Evolutionary conservation across 2,113 vertebrate genomes (phyloP).

Genomic region (Etheostoma cragini): DNA sequence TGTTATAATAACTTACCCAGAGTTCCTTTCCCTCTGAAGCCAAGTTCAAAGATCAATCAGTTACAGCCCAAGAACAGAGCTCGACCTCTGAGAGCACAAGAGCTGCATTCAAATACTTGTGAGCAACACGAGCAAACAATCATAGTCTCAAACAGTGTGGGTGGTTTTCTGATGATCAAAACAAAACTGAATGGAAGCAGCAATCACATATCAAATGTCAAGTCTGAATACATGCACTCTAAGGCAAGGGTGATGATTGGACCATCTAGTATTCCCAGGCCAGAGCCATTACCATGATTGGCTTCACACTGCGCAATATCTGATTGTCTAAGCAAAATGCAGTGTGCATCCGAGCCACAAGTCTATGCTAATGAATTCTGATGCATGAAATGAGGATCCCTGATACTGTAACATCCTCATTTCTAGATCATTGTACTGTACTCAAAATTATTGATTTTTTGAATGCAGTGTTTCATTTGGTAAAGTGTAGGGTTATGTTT

Average conservation of each 20-base stretch:
- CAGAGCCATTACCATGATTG: slow-evolving; percentile 72
- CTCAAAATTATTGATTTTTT: slow-evolving; percentile 39
- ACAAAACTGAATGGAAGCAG: slow-evolving; percentile 57
- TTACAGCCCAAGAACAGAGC: slow-evolving; percentile 17
- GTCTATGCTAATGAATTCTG: slow-evolving; percentile 70
- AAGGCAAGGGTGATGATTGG: slow-evolving; percentile 60
- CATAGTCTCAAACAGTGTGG: slow-evolving; percentile 35
- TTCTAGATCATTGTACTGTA: slow-evolving; percentile 17
- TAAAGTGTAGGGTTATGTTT: background rate
- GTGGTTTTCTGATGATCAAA: slow-evolving; percentile 62
- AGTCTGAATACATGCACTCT: slow-evolving; percentile 53
- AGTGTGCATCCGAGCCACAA: slow-evolving; percentile 58
- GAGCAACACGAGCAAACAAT: slow-evolving; percentile 38
- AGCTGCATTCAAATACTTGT: slow-evolving; percentile 31
- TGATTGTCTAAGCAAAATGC: slow-evolving; percentile 75
- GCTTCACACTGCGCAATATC: slow-evolving; percentile 60
- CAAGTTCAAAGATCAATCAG: slow-evolving; percentile 36
- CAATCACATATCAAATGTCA: slow-evolving; percentile 68
- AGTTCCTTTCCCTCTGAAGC: slow-evolving; percentile 53
- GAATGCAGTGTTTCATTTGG: slow-evolving; percentile 8
- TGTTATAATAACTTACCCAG: slow-evolving; percentile 29
- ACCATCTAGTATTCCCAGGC: slow-evolving; percentile 50
- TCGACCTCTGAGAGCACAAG: slow-evolving; percentile 27
- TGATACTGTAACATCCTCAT: slow-evolving; percentile 43
- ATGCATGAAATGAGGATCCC: slow-evolving; percentile 55